These are phyloP conservation scores for Gymnoscopelus microlampas DNA, from an alignment of 2,797 vertebrate genomes.

Conservation along the genomic window DNA sequence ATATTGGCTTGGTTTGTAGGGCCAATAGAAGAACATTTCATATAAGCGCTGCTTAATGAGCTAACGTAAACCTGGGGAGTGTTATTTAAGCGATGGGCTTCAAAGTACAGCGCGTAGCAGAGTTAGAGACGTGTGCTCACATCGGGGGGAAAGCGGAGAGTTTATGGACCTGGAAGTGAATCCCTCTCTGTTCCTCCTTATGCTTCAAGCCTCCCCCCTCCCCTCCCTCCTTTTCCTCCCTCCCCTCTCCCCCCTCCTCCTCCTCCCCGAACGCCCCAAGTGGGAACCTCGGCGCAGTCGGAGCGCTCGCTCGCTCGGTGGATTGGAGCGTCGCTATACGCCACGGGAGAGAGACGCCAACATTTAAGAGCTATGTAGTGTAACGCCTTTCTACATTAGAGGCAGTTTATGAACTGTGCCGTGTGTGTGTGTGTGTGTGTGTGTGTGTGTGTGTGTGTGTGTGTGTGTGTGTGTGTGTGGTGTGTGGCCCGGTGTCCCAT, in stretches of 20 bases:
- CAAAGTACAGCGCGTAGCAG: background rate
- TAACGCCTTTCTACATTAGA: conserved; percentile 32
- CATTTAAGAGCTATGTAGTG: conserved; percentile 30
- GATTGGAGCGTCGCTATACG: conserved; percentile 35
- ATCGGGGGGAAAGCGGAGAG: conserved; percentile 11
- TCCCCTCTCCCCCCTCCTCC: conserved; percentile 14
- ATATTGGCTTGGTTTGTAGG: too few relatives aligned
- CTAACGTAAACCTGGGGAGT: too few relatives aligned
- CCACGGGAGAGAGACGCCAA: conserved; percentile 39
- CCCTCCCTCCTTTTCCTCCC: conserved; percentile 39
- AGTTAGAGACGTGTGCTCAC: conserved; percentile 11
- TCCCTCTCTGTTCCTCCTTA: conserved; percentile 24
- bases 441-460: conserved; percentile 2
- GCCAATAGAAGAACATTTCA: too few relatives aligned
- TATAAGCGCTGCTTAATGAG: too few relatives aligned
- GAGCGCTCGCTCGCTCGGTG: conserved; percentile 28
- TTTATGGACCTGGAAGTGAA: conserved; percentile 38
- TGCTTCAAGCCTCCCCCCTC: conserved; percentile 4
- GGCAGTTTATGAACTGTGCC: conserved; percentile 60
- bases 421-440: conserved; percentile 11
- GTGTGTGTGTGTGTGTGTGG: background rate
- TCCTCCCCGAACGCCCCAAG: conserved; percentile 16
- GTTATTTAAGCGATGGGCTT: too few relatives aligned
- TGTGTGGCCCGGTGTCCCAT: too few relatives aligned
- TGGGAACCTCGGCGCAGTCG: conserved; percentile 43